phyloP scores from a whole-genome alignment of 2,113 vertebrate species.

The Asarcornis scutulata region DNA sequence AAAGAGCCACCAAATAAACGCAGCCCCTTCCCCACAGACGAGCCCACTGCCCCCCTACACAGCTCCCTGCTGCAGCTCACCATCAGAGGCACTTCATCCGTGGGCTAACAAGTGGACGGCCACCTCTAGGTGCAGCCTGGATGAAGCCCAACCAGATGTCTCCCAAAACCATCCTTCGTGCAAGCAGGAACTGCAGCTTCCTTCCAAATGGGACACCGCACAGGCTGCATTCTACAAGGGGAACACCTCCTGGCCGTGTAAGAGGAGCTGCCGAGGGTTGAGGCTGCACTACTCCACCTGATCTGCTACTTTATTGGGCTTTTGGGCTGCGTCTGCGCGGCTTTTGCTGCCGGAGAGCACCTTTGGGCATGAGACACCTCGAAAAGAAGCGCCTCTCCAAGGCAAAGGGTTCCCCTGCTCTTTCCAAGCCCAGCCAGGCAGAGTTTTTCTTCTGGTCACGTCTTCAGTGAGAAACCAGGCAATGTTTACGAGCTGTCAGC shows the following conservation, averaged over 20 bases:
- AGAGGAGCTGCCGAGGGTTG: background rate
- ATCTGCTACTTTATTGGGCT: background rate
- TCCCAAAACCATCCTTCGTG: background rate
- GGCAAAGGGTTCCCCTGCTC: background rate
- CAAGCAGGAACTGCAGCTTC: background rate
- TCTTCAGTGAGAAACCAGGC: background rate
- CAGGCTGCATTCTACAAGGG: background rate
- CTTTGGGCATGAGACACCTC: background rate
- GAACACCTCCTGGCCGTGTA: background rate
- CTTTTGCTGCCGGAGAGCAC: background rate
- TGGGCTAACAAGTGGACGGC: background rate
- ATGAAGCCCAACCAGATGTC: background rate
- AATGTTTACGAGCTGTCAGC: background rate
- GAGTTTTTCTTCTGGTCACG: background rate
- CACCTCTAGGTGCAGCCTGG: background rate
- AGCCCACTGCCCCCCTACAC: background rate
- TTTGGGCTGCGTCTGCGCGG: background rate
- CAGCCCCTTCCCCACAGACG: background rate
- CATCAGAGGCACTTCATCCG: background rate
- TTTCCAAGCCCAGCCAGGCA: background rate
- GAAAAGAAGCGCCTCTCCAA: background rate
- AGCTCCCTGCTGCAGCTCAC: background rate
- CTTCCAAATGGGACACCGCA: background rate
- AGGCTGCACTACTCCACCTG: background rate
- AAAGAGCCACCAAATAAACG: background rate